Evolutionary conservation across 2,888 invertebrate species (phyloP).

Genomic region (Chrysodeixis includens): DNA sequence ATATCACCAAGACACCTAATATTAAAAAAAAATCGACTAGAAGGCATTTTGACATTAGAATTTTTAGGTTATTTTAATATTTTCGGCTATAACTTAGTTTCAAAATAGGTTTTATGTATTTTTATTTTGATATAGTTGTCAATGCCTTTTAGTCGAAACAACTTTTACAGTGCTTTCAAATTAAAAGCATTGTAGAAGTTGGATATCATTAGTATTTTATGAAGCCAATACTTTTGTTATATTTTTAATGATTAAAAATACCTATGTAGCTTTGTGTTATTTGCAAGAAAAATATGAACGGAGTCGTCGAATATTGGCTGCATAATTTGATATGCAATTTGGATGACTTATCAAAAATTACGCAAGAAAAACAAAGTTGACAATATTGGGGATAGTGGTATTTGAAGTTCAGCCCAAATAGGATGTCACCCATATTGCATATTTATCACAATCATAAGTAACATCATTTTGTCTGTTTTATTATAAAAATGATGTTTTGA

Average conservation of each 20-base stretch:
- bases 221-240: slow-evolving; percentile 40
- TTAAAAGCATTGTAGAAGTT: slow-evolving; percentile 59
- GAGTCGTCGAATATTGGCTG: slow-evolving; percentile 32
- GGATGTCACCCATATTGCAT: slow-evolving; percentile 30
- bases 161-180: slow-evolving; percentile 59
- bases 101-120: neutral
- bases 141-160: slow-evolving; percentile 53
- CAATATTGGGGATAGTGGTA: neutral
- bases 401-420: neutral
- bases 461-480: slow-evolving; percentile 28
- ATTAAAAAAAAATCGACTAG: slow-evolving; percentile 52
- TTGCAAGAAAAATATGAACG: neutral
- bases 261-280: too few species aligned
- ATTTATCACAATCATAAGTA: slow-evolving; percentile 24
- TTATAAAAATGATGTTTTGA: neutral
- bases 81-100: too few species aligned
- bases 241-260: too few species aligned
- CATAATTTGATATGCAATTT: slow-evolving; percentile 44
- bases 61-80: neutral
- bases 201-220: slow-evolving; percentile 45
- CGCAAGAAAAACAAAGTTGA: neutral
- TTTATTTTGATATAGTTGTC: neutral
- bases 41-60: slow-evolving; percentile 23
- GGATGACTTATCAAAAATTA: neutral
- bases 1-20: slow-evolving; percentile 68